A percentile compares a stretch with the other conserved stretches of the same genome.
Conservation (phyloP, 2,888 invertebrate species). For the Zygogramma bicolorata region DNA sequence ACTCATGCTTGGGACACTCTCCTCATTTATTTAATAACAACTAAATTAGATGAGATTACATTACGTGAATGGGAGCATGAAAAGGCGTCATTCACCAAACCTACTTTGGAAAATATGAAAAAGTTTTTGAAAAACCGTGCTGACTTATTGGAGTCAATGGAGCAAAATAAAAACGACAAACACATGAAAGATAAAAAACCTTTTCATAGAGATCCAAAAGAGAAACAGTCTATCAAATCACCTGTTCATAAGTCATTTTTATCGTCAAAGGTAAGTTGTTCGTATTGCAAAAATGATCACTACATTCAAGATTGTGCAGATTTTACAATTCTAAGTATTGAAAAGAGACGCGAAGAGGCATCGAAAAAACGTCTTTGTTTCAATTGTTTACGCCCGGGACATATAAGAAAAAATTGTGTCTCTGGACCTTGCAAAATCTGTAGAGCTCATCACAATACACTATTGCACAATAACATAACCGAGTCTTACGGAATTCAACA, state of each 20-base stretch:
- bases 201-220: background rate
- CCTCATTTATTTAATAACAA: background rate
- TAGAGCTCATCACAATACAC: background rate
- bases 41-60: background rate
- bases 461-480: background rate
- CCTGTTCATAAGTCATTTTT: background rate
- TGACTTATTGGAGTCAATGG: background rate
- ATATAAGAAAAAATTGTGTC: background rate
- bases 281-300: background rate
- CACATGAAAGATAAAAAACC: background rate
- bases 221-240: background rate
- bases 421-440: background rate
- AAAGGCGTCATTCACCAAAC: background rate
- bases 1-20: background rate
- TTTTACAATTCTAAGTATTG: background rate
- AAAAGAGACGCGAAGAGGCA: background rate
- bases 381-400: background rate
- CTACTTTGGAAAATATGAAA: background rate
- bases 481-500: background rate
- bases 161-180: background rate
- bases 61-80: background rate
- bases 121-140: background rate
- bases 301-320: background rate
- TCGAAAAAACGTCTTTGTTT: background rate
- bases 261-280: background rate